phyloP scores from a whole-genome alignment of 2,888 invertebrate genomes.

The Gari tellinella region DNA sequence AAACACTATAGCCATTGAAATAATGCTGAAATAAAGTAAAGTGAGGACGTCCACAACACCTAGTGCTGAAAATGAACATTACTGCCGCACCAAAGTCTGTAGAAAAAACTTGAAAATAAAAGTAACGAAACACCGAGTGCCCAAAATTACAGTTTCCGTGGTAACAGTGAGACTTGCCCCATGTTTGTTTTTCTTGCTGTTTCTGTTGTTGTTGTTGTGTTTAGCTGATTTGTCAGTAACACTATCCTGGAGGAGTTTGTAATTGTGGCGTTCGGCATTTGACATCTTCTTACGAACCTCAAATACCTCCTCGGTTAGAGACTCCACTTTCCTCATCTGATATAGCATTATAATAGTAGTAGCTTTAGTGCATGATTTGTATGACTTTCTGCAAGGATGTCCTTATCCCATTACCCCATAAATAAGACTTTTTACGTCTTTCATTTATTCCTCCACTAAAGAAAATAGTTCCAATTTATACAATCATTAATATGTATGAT shows the following conservation, averaged over 20 bases:
- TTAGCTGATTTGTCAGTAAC: neutral
- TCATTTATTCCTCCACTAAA: too few relatives aligned
- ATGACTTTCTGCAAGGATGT: too few relatives aligned
- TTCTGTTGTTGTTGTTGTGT: too few relatives aligned
- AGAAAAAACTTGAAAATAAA: neutral
- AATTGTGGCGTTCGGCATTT: constrained; percentile 62
- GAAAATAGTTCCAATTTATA: too few relatives aligned
- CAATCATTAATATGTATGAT: too few relatives aligned
- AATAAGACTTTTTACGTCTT: too few relatives aligned
- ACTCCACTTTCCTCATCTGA: constrained; percentile 68
- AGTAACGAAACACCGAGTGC: constrained; percentile 25
- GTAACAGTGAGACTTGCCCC: constrained; percentile 46
- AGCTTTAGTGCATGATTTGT: too few relatives aligned
- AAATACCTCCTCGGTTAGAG: constrained; percentile 66
- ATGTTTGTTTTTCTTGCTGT: constrained; percentile 13
- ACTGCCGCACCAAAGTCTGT: neutral
- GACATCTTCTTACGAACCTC: constrained; percentile 58
- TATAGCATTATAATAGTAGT: too few relatives aligned
- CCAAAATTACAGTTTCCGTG: constrained; percentile 16
- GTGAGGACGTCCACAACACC: too few relatives aligned
- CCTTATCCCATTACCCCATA: too few relatives aligned
- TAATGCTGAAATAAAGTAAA: too few relatives aligned
- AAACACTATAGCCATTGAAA: too few relatives aligned
- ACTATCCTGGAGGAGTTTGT: constrained; percentile 47
- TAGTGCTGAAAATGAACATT: neutral